Conservation (phyloP, 2,113 vertebrate species). For the Lates calcarifer region DNA sequence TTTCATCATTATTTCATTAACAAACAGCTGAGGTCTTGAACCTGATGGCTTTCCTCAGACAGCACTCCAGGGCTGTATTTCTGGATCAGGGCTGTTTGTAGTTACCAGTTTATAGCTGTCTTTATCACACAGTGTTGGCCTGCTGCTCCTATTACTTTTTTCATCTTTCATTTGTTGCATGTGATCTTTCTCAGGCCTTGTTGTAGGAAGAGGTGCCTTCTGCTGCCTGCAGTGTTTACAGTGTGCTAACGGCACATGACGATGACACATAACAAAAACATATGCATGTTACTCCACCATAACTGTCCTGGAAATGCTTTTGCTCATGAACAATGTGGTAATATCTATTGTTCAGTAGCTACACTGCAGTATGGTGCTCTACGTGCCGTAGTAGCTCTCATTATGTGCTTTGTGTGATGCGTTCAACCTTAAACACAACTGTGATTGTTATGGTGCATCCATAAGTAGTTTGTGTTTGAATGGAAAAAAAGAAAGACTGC, state of each 20-base stretch:
- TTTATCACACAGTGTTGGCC: not conserved
- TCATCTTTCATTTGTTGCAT: not conserved
- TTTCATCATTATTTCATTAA: slow-evolving; percentile 33
- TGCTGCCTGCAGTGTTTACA: not conserved
- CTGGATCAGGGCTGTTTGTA: not conserved
- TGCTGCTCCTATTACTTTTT: not conserved
- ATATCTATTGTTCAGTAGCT: not conserved
- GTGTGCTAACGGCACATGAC: no score
- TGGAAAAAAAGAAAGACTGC: not conserved
- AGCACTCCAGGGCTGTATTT: not conserved
- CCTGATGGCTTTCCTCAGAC: not conserved
- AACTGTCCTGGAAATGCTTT: not conserved
- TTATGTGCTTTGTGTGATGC: slow-evolving; percentile 1
- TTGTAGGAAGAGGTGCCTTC: not conserved
- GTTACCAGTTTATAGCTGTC: not conserved
- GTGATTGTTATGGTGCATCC: not conserved
- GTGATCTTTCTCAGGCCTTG: not conserved
- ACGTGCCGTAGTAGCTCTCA: not conserved
- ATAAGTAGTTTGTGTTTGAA: not conserved
- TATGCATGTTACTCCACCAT: not conserved
- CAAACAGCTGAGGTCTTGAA: slow-evolving; percentile 3
- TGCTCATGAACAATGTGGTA: no score
- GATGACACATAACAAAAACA: not conserved
- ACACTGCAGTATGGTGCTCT: not conserved
- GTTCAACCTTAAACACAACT: not conserved